Evolutionary conservation across 2,888 invertebrate genomes (phyloP).

Genomic region (Amphipoea oculea): DNA sequence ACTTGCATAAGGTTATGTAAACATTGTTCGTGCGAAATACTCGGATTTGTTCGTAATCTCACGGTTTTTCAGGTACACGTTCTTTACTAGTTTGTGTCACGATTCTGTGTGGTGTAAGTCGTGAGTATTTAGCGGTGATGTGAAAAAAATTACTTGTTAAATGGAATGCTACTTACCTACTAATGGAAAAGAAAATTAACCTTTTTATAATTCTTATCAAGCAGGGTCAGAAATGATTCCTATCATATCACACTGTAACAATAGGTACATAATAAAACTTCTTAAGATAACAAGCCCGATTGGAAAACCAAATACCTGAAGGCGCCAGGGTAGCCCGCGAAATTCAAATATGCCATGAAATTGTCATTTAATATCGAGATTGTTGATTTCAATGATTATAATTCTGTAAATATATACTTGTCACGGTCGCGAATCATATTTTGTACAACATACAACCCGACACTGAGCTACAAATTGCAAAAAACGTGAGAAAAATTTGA

Average conservation of each 20-base stretch:
- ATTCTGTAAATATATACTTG: too few relatives aligned
- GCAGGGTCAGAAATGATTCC: neutral
- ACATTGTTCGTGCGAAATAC: slow-evolving; percentile 57
- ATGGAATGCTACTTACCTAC: too few relatives aligned
- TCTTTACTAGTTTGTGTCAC: slow-evolving; percentile 60
- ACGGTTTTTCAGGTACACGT: slow-evolving; percentile 63
- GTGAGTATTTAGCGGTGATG: slow-evolving; percentile 5
- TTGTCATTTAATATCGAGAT: too few relatives aligned
- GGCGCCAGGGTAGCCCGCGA: too few relatives aligned
- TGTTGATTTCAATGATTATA: too few relatives aligned
- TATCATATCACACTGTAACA: neutral
- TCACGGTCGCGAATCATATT: too few relatives aligned
- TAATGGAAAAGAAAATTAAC: neutral
- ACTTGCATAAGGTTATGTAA: slow-evolving; percentile 66
- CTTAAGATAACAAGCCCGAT: neutral
- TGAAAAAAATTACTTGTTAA: neutral
- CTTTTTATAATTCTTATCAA: neutral
- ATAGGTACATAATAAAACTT: neutral
- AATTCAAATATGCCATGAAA: too few relatives aligned
- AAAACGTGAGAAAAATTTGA: too few relatives aligned
- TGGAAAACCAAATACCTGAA: neutral
- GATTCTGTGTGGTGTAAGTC: slow-evolving; percentile 33
- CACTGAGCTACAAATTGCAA: too few relatives aligned
- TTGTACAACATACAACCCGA: too few relatives aligned
- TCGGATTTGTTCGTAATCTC: slow-evolving; percentile 60